phyloP scores from a whole-genome alignment of 2,797 vertebrate species.

The Sciurus carolinensis region DNA sequence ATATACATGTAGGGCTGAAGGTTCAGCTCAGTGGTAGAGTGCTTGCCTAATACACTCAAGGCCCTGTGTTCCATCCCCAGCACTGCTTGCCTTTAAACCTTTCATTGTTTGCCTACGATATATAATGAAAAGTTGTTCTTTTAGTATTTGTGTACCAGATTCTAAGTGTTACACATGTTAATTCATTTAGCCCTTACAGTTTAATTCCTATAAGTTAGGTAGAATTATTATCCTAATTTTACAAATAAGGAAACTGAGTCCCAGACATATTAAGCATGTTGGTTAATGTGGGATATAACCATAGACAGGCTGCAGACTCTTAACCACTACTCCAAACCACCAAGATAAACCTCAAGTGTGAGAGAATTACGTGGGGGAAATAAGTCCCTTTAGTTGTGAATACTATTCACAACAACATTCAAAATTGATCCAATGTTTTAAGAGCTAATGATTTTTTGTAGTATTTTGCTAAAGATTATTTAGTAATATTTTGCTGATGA shows the following conservation, averaged over 20 bases:
- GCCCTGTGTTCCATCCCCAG: no score
- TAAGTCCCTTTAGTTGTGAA: neutral
- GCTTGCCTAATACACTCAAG: no score
- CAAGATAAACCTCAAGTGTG: slow-evolving; percentile 13
- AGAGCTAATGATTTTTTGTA: neutral
- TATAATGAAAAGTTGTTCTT: neutral
- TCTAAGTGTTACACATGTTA: neutral
- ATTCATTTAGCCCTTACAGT: neutral
- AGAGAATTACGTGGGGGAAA: neutral
- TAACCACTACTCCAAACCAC: slow-evolving; percentile 50
- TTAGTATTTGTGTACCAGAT: neutral
- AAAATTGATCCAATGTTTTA: neutral
- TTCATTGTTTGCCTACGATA: neutral
- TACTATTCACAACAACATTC: neutral
- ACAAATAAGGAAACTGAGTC: slow-evolving; percentile 31
- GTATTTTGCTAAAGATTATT: neutral
- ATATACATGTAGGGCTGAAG: no score
- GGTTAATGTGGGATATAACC: neutral
- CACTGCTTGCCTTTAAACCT: neutral
- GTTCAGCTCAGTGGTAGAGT: no score
- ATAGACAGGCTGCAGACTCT: neutral
- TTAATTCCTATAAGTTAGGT: neutral
- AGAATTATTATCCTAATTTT: slow-evolving; percentile 6
- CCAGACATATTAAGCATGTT: neutral
- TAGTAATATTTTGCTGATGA: neutral